Evolutionary conservation across 2,113 vertebrate genomes (phyloP), one percentile per base, ranked within the genome.

Genomic region (Monopterus albus): DNA sequence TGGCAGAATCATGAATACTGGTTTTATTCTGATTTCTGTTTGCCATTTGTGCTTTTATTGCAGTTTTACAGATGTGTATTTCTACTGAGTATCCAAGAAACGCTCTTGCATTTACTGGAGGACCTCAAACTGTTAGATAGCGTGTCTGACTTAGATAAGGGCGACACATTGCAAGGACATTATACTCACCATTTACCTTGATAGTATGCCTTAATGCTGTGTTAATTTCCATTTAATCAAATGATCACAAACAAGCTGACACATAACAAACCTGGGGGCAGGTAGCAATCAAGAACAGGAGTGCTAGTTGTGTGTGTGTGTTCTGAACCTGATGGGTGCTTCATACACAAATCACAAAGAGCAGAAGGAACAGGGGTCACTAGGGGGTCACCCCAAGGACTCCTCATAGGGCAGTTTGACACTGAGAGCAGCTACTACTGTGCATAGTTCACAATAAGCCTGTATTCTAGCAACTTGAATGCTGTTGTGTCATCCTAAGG

Each of bases 401-500:
- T 7, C 36, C 35, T 69, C 6, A 7, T 7, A 5, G 57, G 35
- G 21, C 61, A 20, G 40, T 60, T 21, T 66, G 50, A 39, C 49
- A 31, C 65, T 59, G n/a, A 61, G 38, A 50, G 33, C 14, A 49
- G 31, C 53, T 29, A 5, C 31, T 10, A 1, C 33, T 63, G 20
- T 64, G 35, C 17, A 63, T 58, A 46, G 17, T 71, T 62, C 28
- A 29, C 17, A 62, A 21, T 42, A 29, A 43, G 2, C n/a, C 14
- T 38, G 25, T n/a, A 14, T 65, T 39, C 6, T 28, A 26, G 20
- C 60, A 13, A 36, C 26, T 53, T 42, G 52, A 26, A 29, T 12
- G 51, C 46, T 64, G 14, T 61, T 63, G 43, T 74, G 21, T 79
- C 38, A 28, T 76, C 39, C 43, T 13, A 38, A 95, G 91, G 82